Base-by-base conservation (phyloP, 2,113 vertebrate species). In the Sturnira hondurensis region DNA sequence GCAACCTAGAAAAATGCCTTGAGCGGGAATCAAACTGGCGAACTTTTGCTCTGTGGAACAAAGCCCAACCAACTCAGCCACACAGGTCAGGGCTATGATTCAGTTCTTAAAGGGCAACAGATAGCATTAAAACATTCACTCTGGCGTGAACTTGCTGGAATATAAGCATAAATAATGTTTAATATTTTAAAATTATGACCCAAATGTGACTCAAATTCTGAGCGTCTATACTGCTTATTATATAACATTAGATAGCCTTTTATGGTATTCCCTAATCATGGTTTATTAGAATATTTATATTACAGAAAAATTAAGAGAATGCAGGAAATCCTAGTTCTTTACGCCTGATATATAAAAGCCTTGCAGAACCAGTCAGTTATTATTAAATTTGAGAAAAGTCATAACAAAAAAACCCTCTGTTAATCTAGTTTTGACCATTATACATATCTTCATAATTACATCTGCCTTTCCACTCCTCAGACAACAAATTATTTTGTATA, bases 161-260 rank as follows among this genome's bases (percentile, higher is more conserved):
- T 74, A 33, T 84, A 84, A 91, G 31, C 58, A 45, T 28, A 67
- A n/a, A 78, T 65, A n/a, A 78, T 70, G 31, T 45, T 65, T 91
- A 12, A 85, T 28, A 36, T 81, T 84, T 95, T 91, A 26, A 33
- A 88, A 87, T 33, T 90, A 61, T 81, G 33, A 91, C 5, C 16
- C 82, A 96, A 92, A 89, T 91, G 50, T 43, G 85, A 26, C 28
- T 96, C 36, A 88, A 22, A 63, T 31, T 86, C 65, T 88, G 52
- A 95, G 33, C 89, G 47, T 31, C 63, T 71, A 92, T n/a, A 89
- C 2, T 93, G 16, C 76, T 65, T 94, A 74, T 95, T 68, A 93
- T 47, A 33, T 47, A 88, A 89, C 41, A 43, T 74, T 80, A 86
- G 16, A 83, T 76, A 71, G 28, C 4, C 15, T 91, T 63, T 61